These are phyloP conservation scores for Trisateles emortualis DNA, from an alignment of 2,888 invertebrate genomes.

Conservation along the genomic window DNA sequence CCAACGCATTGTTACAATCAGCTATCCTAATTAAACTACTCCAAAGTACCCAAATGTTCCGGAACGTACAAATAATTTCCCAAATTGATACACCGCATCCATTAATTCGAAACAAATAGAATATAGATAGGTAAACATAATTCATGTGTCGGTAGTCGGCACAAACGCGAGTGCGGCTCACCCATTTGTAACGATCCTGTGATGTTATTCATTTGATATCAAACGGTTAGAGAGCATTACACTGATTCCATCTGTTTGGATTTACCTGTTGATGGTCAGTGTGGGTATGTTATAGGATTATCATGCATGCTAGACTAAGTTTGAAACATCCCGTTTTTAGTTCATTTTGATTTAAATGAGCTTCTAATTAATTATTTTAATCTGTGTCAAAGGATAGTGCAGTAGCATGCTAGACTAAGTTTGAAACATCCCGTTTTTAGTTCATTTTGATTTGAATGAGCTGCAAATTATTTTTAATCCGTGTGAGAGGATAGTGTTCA, in stretches of 20 bases:
- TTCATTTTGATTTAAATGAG: conserved; percentile 4
- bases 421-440: not conserved
- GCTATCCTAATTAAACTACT: conserved; percentile 21
- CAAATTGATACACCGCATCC: conserved; percentile 63
- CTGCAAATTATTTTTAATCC: no score
- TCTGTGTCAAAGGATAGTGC: no score
- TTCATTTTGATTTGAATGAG: not conserved
- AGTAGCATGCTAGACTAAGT: not conserved
- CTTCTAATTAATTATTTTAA: not conserved
- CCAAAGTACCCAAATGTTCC: conserved; percentile 17
- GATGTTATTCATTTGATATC: conserved; percentile 83
- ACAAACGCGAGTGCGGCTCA: conserved; percentile 59
- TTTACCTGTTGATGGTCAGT: conserved; percentile 51
- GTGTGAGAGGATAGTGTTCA: no score
- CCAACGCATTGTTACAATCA: no score
- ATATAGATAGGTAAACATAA: conserved; percentile 37
- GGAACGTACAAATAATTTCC: conserved; percentile 34
- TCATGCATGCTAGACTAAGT: not conserved
- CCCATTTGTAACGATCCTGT: conserved; percentile 75
- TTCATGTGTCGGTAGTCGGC: conserved; percentile 51
- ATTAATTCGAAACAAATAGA: conserved; percentile 45
- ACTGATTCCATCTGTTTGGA: conserved; percentile 64
- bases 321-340: not conserved
- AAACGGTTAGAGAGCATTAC: conserved; percentile 78
- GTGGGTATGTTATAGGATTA: conserved; percentile 17